Evolutionary conservation across 2,888 invertebrate genomes (phyloP), one percentile per base, ranked within the genome.

Genomic region (Drosophila setosimentum): DNA sequence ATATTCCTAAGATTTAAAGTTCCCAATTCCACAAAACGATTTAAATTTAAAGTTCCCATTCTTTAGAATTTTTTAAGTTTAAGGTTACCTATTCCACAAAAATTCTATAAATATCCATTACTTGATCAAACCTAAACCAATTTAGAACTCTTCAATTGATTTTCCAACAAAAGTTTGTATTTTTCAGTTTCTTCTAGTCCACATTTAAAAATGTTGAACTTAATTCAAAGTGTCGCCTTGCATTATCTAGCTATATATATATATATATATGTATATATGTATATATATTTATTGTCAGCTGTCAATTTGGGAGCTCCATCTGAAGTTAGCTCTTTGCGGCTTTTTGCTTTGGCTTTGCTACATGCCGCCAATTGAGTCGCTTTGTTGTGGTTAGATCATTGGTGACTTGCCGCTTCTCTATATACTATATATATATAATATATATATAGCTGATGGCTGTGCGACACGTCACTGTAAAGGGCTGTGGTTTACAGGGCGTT

Each of bases 351-450:
- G 48, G 57, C 65, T 48, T 55, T 57, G 51, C 49, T n/a, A 35
- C 63, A 48, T 35, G 27, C 30, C 48, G 37, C n/a, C 48, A 53
- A 48, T 27, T 55, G 27, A 8, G 37, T 60, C 62, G 59, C 76
- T 84, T 77, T 82, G 77, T 85, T 85, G 83, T 87, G 85, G 83
- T 83, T 73, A 50, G 53, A 30, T 66, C 67, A 73, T 61, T 57
- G 57, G 61, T 58, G 71, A 63, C 65, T 66, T 48, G 65, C 29
- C 61, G 74, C 84, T 68, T 81, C 65, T 64, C 71, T 53, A 42
- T 35, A 51, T 63, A 68, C 53, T 16, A 16, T 45, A 11, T n/a
- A 24, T 21, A 10, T 29, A 49, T 27, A 35, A 33, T 33, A 16
- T 33, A 16, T 54, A 11, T 53, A 33, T 18, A 33, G 35, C 7